A percentile compares a stretch with the other conserved stretches of the same genome.
Evolutionary conservation across 2,113 vertebrate species (phyloP).

Genomic region (Alosa alosa): DNA sequence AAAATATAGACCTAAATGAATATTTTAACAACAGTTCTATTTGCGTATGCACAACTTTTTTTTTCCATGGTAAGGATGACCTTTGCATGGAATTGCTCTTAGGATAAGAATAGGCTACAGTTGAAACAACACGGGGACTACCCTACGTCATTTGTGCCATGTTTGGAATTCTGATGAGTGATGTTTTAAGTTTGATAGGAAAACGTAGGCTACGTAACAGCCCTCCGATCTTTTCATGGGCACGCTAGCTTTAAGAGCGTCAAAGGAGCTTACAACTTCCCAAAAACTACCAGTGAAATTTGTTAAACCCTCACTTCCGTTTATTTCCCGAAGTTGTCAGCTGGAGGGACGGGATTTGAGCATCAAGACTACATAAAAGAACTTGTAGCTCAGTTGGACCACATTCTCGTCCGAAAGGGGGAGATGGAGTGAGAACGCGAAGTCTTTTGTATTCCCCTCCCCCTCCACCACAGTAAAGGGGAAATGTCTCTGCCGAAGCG

Average conservation of each 20-base stretch:
- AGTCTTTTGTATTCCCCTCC: conserved; percentile 94
- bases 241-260: background rate
- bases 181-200: no score
- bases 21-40: no score
- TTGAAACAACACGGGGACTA: no score
- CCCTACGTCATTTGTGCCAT: background rate
- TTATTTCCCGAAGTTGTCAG: background rate
- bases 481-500: conserved; percentile 90
- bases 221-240: no score
- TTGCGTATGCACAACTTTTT: no score
- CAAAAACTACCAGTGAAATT: background rate
- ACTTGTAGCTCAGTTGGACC: background rate
- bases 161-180: background rate
- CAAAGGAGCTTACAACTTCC: background rate
- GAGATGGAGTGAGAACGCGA: conserved; percentile 81
- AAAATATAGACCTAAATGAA: no score
- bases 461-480: conserved; percentile 85
- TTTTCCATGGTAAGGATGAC: no score
- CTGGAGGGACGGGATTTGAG: background rate
- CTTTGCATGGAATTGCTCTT: no score
- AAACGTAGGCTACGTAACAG: no score
- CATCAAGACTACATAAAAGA: background rate
- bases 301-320: background rate
- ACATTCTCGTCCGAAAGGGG: conserved; percentile 32
- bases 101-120: no score